Evolutionary conservation across 2,888 invertebrate genomes (phyloP).

Genomic region (Acanthosepion lycidas): DNA sequence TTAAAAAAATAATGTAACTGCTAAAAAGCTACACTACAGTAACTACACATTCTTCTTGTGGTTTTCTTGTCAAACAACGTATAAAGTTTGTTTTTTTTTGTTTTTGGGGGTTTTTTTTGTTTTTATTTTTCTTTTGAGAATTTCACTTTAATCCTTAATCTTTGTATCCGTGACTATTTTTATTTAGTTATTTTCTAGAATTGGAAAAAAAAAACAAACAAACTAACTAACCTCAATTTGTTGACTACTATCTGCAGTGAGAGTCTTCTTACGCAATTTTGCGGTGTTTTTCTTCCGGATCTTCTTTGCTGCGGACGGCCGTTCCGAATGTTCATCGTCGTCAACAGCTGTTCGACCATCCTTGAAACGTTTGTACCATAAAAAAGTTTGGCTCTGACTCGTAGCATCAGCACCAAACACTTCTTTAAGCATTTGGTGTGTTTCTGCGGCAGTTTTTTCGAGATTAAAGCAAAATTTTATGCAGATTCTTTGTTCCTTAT

Average conservation of each 20-base stretch:
- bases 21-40: too few species aligned
- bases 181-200: too few species aligned
- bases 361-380: background rate
- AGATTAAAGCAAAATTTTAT: background rate
- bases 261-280: background rate
- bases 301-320: background rate
- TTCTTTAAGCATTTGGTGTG: background rate
- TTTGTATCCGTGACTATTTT: too few species aligned
- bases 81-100: too few species aligned
- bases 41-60: too few species aligned
- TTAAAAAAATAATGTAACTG: too few species aligned
- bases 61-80: too few species aligned
- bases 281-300: background rate
- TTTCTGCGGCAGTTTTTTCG: background rate
- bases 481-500: background rate
- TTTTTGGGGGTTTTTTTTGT: too few species aligned
- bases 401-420: background rate
- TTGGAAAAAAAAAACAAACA: too few species aligned
- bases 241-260: background rate
- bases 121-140: too few species aligned
- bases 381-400: background rate
- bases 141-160: too few species aligned
- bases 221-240: too few species aligned
- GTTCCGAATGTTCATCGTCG: background rate
- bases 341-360: background rate